Evolutionary conservation across 2,888 invertebrate species (phyloP).

Genomic region (Biston betularia): DNA sequence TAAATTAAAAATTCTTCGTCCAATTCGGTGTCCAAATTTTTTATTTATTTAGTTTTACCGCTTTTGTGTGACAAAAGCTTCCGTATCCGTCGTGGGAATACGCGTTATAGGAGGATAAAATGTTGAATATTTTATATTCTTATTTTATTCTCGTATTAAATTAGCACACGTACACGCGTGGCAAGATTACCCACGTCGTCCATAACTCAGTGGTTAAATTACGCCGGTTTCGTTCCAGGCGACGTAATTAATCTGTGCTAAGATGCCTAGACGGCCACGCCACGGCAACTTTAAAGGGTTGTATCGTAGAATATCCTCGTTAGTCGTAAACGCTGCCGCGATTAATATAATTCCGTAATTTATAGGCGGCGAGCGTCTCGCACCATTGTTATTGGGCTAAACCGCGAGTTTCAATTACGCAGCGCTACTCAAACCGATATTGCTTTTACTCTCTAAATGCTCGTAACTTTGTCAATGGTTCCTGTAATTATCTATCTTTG

Average conservation of each 20-base stretch:
- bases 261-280: constrained; percentile 23
- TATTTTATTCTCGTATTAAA: constrained; percentile 30
- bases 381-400: constrained; percentile 68
- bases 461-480: constrained; percentile 59
- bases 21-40: constrained; percentile 19
- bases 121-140: constrained; percentile 20
- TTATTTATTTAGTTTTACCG: constrained; percentile 30
- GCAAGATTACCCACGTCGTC: constrained; percentile 35
- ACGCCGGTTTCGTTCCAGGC: constrained; percentile 26
- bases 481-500: constrained; percentile 59
- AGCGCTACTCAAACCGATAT: constrained; percentile 57
- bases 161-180: constrained; percentile 24
- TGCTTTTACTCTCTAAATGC: constrained; percentile 56
- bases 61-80: constrained; percentile 18
- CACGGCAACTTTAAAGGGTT: constrained; percentile 47
- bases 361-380: constrained; percentile 67
- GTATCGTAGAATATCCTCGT: constrained; percentile 56
- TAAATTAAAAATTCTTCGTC: constrained; percentile 53
- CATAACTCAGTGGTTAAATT: constrained; percentile 44
- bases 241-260: constrained; percentile 54
- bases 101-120: constrained; percentile 15
- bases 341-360: constrained; percentile 82
- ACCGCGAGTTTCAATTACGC: constrained; percentile 75
- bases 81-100: constrained; percentile 14
- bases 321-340: constrained; percentile 62